A percentile compares a stretch with the other conserved stretches of the same genome.
Evolutionary conservation across 2,113 vertebrate species (phyloP).

Genomic region (Poecile atricapillus): DNA sequence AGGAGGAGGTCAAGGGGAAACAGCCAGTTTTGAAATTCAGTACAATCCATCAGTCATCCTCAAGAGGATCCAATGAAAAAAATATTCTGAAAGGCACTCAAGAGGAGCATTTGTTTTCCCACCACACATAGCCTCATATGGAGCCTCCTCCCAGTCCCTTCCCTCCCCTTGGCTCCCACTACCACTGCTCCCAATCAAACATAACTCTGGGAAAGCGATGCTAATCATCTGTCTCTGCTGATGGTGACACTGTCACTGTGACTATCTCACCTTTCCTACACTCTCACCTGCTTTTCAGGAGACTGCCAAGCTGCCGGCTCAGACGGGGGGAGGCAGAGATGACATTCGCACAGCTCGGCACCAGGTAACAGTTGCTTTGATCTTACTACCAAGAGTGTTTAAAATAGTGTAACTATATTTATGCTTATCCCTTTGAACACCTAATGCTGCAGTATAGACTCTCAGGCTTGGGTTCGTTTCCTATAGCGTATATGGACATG

Average conservation of each 20-base stretch:
- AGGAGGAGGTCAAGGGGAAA: not conserved
- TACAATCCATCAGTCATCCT: not conserved
- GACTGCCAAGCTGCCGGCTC: rapidly evolving
- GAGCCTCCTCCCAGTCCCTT: not conserved
- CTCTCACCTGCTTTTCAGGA: not conserved
- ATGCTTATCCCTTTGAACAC: not conserved
- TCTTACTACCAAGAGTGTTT: not conserved
- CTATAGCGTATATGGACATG: rapidly evolving
- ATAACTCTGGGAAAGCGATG: rapidly evolving
- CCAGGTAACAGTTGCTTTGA: not conserved
- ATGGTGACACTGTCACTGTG: not conserved
- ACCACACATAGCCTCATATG: rapidly evolving
- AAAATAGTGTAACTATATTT: not conserved
- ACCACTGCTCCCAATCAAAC: not conserved
- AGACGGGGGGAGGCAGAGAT: not conserved
- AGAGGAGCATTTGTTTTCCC: not conserved
- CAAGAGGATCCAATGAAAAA: not conserved
- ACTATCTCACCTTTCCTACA: not conserved
- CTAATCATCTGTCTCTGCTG: not conserved
- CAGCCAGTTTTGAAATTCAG: not conserved
- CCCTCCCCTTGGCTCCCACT: not conserved
- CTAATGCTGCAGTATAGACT: rapidly evolving
- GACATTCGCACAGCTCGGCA: rapidly evolving
- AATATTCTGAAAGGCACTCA: not conserved
- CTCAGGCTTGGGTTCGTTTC: not conserved